These are phyloP conservation scores for Andricus grossulariae DNA, from an alignment of 1,140 invertebrate genomes.

Conservation along the genomic window DNA sequence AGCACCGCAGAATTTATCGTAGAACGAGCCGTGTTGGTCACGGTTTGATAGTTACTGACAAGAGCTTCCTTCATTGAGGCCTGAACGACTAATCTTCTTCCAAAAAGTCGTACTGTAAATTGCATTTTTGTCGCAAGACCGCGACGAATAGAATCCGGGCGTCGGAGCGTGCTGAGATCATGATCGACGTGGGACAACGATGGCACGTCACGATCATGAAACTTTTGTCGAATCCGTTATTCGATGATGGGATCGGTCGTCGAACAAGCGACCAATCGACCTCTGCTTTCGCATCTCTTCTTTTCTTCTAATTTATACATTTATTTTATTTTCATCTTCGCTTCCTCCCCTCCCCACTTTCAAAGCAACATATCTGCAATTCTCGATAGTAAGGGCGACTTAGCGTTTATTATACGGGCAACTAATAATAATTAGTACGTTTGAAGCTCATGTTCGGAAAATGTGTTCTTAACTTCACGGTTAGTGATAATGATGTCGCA, in stretches of 20 bases:
- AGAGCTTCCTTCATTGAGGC: slow-evolving; percentile 54
- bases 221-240: slow-evolving; percentile 67
- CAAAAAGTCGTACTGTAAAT: slow-evolving; percentile 53
- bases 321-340: slow-evolving; percentile 10
- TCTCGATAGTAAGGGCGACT: slow-evolving; percentile 58
- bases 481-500: slow-evolving; percentile 54
- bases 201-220: slow-evolving; percentile 67
- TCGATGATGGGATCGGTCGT: slow-evolving; percentile 68
- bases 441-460: slow-evolving; percentile 55
- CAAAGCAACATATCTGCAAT: slow-evolving; percentile 48
- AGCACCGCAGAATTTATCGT: slow-evolving; percentile 27
- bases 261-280: slow-evolving; percentile 55
- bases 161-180: slow-evolving; percentile 57
- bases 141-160: slow-evolving; percentile 57
- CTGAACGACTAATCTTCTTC: slow-evolving; percentile 35
- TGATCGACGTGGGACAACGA: slow-evolving; percentile 64
- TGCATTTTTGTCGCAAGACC: slow-evolving; percentile 55
- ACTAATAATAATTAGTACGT: slow-evolving; percentile 64
- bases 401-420: slow-evolving; percentile 54
- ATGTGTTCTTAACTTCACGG: slow-evolving; percentile 57
- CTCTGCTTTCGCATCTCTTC: slow-evolving; percentile 57
- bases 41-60: slow-evolving; percentile 61
- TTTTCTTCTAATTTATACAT: background rate
- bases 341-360: slow-evolving; percentile 31
- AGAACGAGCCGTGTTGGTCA: slow-evolving; percentile 45